Base-by-base conservation (phyloP, 2,113 vertebrate genomes). In the Amazona guildingii region DNA sequence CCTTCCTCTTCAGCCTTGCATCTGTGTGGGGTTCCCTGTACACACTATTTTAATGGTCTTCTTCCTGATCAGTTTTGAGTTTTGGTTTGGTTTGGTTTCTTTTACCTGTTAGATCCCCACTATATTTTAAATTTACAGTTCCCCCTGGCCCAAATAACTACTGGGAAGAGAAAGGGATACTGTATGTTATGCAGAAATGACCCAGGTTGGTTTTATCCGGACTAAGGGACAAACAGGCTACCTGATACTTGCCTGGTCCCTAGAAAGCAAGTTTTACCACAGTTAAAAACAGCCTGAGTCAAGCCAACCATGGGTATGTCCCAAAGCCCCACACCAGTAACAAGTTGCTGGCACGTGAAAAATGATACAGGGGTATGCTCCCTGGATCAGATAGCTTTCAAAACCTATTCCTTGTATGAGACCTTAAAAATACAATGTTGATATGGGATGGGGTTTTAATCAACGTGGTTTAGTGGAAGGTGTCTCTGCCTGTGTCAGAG, bases 21-120 rank as follows among this genome's bases (percentile, higher is more conserved):
- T 33, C 28, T 0, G 0, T 4, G 20, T 0, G 2, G 10, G 7
- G 6, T 37, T 87, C 15, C 3, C 18, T 75, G 66, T 27, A 43
- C 0, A 3, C 17, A 7, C 44, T 76, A 20, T 43, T 48, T 68
- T 61, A 37, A 43, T 0, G 3, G 33, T 29, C 31, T 57, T 6
- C 28, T 75, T 67, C 10, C 6, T 54, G 1, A n/a, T 35, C 43
- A 88, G 19, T 37, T 43, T 31, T 24, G 41, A 4, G 10, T 7
- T 79, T 83, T 20, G 0, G 3, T n/a, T n/a, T 8, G 21, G 33
- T 13, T 55, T 69, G 51, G 2, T 13, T 64, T 76, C 59, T 48
- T 9, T 59, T 24, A 15, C 2, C 6, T 24, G 4, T 80, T 43
- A 68, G 29, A 66, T 73, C 3, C 27, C 31, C 44, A 9, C 7